Evolutionary conservation across 2,113 vertebrate species (phyloP).

Genomic region (Chionomys nivalis): DNA sequence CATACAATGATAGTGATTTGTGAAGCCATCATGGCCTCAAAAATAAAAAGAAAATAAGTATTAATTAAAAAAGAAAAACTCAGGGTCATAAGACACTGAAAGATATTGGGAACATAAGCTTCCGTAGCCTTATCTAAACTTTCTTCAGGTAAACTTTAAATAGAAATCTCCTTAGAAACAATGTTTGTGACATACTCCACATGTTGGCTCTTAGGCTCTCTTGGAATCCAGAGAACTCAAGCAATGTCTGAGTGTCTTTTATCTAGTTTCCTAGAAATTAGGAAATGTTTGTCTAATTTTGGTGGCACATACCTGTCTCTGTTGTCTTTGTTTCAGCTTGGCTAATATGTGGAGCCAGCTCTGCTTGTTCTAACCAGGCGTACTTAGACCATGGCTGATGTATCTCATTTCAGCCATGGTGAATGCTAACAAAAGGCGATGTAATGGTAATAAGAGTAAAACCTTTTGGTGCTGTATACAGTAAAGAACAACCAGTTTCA

Average conservation of each 20-base stretch:
- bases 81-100: neutral
- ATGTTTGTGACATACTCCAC: neutral
- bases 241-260: neutral
- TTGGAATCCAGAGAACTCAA: neutral
- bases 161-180: conserved; percentile 17
- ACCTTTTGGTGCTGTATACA: neutral
- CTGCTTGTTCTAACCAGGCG: neutral
- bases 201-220: neutral
- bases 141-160: neutral
- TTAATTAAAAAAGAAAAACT: neutral
- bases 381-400: neutral
- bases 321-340: neutral
- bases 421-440: neutral
- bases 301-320: neutral
- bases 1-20: neutral
- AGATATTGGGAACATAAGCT: neutral
- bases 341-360: neutral
- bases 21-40: neutral
- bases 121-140: neutral
- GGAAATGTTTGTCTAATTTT: neutral
- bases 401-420: neutral
- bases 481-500: neutral
- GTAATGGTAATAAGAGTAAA: neutral
- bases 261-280: neutral
- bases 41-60: neutral